Conservation (phyloP, 1,140 invertebrate species). For the Mactra quadrangularis region DNA sequence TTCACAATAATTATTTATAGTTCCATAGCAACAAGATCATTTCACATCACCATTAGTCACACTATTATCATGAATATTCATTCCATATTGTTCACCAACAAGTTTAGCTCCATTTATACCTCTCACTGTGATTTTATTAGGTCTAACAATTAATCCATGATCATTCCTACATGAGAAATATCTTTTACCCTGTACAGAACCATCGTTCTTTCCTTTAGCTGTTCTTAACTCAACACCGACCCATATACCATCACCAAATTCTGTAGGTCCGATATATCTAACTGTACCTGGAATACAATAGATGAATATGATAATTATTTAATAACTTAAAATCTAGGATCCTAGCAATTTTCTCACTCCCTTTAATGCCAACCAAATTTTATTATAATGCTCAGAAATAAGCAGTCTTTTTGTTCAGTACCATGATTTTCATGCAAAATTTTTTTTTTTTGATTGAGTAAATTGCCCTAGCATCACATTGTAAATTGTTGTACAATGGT, state of each 20-base stretch:
- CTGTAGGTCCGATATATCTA: slow-evolving; percentile 85
- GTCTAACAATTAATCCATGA: slow-evolving; percentile 85
- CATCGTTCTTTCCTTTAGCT: slow-evolving; percentile 85
- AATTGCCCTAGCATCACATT: no score
- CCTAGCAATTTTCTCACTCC: no score
- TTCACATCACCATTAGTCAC: slow-evolving; percentile 48
- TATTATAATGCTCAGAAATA: no score
- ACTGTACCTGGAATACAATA: slow-evolving; percentile 82
- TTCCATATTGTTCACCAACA: slow-evolving; percentile 74
- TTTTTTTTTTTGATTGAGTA: no score
- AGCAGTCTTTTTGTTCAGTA: no score
- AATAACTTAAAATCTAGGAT: no score
- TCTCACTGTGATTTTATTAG: slow-evolving; percentile 85
- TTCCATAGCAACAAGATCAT: no score
- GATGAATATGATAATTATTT: no score
- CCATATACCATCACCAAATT: slow-evolving; percentile 86
- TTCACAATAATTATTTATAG: no score
- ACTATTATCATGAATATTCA: slow-evolving; percentile 5
- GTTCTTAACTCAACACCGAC: slow-evolving; percentile 85
- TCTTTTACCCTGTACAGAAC: slow-evolving; percentile 83
- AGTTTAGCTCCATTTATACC: slow-evolving; percentile 86
- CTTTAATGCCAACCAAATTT: no score
- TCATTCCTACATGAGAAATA: slow-evolving; percentile 85
- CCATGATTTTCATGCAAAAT: no score
- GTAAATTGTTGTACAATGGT: no score